Evolutionary conservation across 1,140 invertebrate species (phyloP).

Genomic region (Potamilus streckersoni): DNA sequence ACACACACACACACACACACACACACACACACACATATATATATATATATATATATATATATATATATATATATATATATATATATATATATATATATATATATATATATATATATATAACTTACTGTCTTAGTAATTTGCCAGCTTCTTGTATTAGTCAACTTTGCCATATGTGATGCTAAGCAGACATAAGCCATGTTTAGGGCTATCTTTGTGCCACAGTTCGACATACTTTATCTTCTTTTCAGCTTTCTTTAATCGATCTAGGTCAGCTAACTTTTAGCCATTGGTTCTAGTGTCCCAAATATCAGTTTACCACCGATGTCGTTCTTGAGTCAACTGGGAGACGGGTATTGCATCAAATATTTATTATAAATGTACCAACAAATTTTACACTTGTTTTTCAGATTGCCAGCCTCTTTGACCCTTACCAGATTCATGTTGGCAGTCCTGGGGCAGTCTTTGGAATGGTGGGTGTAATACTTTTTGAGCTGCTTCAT

Average conservation of each 20-base stretch:
- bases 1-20: too few species aligned
- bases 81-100: too few species aligned
- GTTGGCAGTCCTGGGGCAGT: constrained; percentile 51
- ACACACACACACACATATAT: too few species aligned
- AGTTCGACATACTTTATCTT: neutral
- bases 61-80: too few species aligned
- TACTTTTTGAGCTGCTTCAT: constrained; percentile 54
- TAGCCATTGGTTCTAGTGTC: neutral
- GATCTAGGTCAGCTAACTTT: neutral
- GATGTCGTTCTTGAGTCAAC: neutral
- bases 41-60: too few species aligned
- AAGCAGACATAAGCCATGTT: too few species aligned
- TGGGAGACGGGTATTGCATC: neutral
- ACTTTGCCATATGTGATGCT: too few species aligned
- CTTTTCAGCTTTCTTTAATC: neutral
- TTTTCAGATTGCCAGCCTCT: constrained; percentile 44
- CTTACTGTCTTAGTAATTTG: too few species aligned
- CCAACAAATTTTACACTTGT: neutral
- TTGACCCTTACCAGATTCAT: constrained; percentile 47
- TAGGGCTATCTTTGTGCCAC: too few species aligned
- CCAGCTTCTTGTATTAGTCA: too few species aligned
- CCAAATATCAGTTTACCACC: neutral
- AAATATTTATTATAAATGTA: neutral
- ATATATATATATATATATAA: too few species aligned
- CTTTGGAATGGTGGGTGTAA: constrained; percentile 49